Conservation (phyloP, 2,113 vertebrate species). For the Nibea albiflora region DNA sequence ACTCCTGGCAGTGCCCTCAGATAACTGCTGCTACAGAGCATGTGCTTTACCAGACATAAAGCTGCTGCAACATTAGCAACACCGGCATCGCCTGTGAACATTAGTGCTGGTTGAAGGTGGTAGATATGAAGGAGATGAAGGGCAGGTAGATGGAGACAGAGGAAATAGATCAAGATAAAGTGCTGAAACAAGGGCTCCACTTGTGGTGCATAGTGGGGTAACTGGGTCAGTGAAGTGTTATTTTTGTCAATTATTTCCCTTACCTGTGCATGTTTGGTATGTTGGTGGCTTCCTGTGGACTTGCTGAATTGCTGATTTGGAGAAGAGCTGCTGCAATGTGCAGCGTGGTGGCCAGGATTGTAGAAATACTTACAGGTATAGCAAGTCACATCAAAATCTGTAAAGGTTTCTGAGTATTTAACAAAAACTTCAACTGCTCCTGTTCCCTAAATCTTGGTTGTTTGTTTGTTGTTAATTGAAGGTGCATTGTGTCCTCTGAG, state of each 20-base stretch:
- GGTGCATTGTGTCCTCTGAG: too few relatives aligned
- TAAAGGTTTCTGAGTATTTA: neutral
- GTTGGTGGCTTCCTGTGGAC: neutral
- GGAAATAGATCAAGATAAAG: conserved; percentile 9
- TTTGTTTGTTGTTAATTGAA: too few relatives aligned
- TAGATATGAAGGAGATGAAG: conserved; percentile 16
- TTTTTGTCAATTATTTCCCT: conserved; percentile 16
- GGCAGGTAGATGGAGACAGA: neutral
- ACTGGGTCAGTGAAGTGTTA: conserved; percentile 24
- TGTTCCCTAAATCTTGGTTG: too few relatives aligned
- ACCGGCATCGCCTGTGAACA: conserved; percentile 22
- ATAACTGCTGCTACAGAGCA: conserved; percentile 54
- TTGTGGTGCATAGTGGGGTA: conserved; percentile 1
- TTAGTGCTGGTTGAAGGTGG: conserved; percentile 8
- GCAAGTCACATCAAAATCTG: neutral
- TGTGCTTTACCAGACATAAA: conserved; percentile 25
- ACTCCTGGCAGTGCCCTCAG: conserved; percentile 47
- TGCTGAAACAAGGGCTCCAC: conserved; percentile 6
- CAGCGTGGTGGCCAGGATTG: neutral
- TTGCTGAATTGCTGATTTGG: neutral
- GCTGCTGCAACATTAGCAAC: conserved; percentile 8
- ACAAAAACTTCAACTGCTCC: neutral
- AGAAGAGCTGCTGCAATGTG: neutral
- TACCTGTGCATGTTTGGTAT: conserved; percentile 11
- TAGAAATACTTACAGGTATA: neutral